Base-by-base conservation (phyloP, 2,113 vertebrate genomes). In the Bagarius yarrelli region DNA sequence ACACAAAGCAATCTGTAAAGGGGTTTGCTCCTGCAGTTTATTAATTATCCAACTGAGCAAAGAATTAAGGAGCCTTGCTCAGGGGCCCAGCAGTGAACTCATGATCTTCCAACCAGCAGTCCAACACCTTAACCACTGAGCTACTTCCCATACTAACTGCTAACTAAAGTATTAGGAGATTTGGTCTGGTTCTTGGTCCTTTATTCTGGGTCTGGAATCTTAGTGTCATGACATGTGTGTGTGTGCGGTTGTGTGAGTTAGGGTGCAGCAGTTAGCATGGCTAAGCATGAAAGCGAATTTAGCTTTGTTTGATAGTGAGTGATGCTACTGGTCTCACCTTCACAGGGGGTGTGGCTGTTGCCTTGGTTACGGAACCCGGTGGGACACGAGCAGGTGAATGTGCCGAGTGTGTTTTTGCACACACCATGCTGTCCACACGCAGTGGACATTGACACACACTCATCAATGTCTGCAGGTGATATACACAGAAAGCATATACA, bases 351-450 rank as follows among this genome's bases (percentile, higher is more conserved):
- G 1, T 0, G 0, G 3, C 0, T 0, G 4, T 1, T 6, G 2
- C 0, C 78, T 67, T 0, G 0, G 0, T 23, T 76, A 3, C 4
- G 18, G 55, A 89, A 93, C 2, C 92, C 91, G 11, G 0, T 2
- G 0, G 15, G 34, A 67, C 92, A 93, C 36, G 0, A 70, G 82
- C 91, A 93, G 0, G 0, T 11, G 83, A 82, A 91, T 72, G 16
- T 76, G 40, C 91, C 90, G 6, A 83, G 76, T 25, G n/a, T 50
- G 87, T 92, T 93, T 0, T 0, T 0, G 75, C 91, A 93, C 1
- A 4, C 13, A 11, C 81, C 82, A 6, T 1, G 1, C 0, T 0
- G 8, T 27, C 84, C 87, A 52, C 92, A 93, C 47, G 56, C 70
- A 0, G 27, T 3, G 2, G 0, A 8, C 0, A 4, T 0, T 0